Conservation (phyloP, 2,113 vertebrate species). For the Steatornis caripensis region DNA sequence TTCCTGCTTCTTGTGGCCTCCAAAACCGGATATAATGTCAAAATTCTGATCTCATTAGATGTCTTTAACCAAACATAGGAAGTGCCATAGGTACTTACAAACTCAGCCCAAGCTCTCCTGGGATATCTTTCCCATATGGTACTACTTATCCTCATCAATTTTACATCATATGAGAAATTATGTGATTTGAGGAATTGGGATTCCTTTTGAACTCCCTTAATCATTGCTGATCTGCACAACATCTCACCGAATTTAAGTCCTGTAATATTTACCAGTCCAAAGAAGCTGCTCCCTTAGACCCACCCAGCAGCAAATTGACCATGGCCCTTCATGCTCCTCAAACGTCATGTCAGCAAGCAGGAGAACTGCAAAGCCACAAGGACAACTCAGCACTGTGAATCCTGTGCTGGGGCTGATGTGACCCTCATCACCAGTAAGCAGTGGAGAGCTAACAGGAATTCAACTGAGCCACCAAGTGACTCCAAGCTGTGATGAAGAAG, state of each 20-base stretch:
- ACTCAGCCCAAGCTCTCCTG: background rate
- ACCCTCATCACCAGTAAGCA: background rate
- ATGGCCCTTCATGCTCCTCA: background rate
- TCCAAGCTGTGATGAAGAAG: background rate
- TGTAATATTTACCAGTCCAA: background rate
- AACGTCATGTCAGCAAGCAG: rapidly evolving
- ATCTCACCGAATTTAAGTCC: background rate
- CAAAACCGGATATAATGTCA: background rate
- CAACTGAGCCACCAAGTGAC: background rate
- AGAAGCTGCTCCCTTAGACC: background rate
- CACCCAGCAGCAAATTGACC: background rate
- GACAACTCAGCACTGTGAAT: background rate
- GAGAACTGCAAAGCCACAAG: background rate
- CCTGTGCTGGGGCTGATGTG: rapidly evolving
- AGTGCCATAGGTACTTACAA: background rate
- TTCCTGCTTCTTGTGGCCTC: background rate
- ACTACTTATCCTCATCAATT: background rate
- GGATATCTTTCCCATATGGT: background rate
- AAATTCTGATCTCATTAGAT: background rate
- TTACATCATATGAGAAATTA: background rate
- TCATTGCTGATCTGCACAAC: background rate
- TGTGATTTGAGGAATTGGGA: background rate
- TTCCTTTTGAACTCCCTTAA: background rate
- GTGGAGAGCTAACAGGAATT: background rate
- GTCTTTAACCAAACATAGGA: background rate